Conservation (phyloP, 2,888 invertebrate species). For the Eumerus sabulonum region DNA sequence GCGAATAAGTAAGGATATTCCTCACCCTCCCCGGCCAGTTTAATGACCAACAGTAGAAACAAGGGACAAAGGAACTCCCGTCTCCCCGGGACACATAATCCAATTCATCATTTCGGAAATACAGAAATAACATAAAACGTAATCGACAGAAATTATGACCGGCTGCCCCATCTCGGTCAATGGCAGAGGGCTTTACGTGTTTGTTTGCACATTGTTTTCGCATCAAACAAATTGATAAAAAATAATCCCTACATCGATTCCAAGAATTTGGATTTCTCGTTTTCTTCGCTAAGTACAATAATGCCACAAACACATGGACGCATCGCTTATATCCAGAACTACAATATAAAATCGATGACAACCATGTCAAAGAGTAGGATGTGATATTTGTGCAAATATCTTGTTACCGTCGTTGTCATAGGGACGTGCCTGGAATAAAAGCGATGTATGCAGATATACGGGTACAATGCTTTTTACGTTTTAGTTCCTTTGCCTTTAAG, state of each 20-base stretch:
- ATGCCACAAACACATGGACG: slow-evolving; percentile 31
- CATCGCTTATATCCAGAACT: slow-evolving; percentile 11
- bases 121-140: slow-evolving; percentile 30
- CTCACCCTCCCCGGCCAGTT: slow-evolving; percentile 43
- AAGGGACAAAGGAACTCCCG: slow-evolving; percentile 25
- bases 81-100: slow-evolving; percentile 26
- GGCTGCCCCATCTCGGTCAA: neutral
- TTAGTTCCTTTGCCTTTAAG: no score
- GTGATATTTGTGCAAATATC: slow-evolving; percentile 16
- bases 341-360: slow-evolving; percentile 33
- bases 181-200: slow-evolving; percentile 14
- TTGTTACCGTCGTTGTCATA: slow-evolving; percentile 30
- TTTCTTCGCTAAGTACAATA: slow-evolving; percentile 22
- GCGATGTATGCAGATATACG: neutral
- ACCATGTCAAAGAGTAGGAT: slow-evolving; percentile 9
- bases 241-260: slow-evolving; percentile 51
- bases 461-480: no score
- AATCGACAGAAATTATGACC: slow-evolving; percentile 4
- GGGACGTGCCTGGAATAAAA: slow-evolving; percentile 42
- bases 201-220: slow-evolving; percentile 55
- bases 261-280: slow-evolving; percentile 26
- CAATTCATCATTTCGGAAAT: slow-evolving; percentile 44
- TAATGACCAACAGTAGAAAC: slow-evolving; percentile 39
- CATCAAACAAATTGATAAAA: slow-evolving; percentile 61
- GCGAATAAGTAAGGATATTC: slow-evolving; percentile 24